Evolutionary conservation across 2,113 vertebrate genomes (phyloP).

Genomic region (Oriolus oriolus): DNA sequence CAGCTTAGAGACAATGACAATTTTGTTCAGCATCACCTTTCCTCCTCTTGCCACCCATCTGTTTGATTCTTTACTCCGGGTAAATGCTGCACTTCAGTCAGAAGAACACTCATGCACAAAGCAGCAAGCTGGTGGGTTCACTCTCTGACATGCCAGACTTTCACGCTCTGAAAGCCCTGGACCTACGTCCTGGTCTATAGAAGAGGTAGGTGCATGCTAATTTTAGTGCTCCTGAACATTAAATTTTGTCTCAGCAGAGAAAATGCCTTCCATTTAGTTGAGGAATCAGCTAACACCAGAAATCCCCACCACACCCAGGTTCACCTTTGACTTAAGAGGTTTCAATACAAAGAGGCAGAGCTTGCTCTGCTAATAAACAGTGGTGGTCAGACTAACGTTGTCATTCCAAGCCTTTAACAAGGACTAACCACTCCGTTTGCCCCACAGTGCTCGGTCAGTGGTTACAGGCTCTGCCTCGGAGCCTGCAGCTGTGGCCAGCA

Average conservation of each 20-base stretch:
- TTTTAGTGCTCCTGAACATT: not conserved
- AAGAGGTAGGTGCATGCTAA: not conserved
- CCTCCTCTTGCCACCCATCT: fast-evolving
- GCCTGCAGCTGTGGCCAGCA: not conserved
- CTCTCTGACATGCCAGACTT: not conserved
- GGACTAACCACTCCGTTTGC: not conserved
- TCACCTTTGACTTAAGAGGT: not conserved
- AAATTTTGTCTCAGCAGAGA: not conserved
- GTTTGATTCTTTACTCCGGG: not conserved
- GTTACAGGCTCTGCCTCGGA: not conserved
- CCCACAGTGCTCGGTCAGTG: fast-evolving
- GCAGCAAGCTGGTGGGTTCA: not conserved
- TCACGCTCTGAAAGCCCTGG: fast-evolving
- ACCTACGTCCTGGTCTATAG: fast-evolving
- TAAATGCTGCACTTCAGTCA: not conserved
- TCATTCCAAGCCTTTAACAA: not conserved
- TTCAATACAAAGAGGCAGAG: not conserved
- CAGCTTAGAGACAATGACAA: not conserved
- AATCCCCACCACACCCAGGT: not conserved
- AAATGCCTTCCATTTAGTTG: not conserved
- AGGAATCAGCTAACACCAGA: not conserved
- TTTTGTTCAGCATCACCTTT: not conserved
- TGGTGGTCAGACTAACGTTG: fast-evolving
- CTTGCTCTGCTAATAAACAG: not conserved
- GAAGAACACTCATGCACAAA: not conserved